Evolutionary conservation across 2,888 invertebrate species (phyloP).

Genomic region (Pollenia angustigena): DNA sequence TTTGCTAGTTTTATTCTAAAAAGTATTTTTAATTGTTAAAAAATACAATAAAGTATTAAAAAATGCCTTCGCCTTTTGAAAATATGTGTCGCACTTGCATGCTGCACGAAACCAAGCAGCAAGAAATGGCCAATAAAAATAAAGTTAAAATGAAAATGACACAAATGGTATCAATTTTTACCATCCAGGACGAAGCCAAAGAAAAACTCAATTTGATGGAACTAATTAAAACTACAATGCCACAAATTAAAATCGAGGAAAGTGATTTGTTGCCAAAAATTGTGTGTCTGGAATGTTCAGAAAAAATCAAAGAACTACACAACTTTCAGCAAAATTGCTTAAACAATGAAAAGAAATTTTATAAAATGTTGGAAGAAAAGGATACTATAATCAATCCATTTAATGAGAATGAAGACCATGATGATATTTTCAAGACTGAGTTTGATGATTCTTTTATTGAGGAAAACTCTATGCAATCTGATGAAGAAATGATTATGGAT

Average conservation of each 20-base stretch:
- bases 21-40: neutral
- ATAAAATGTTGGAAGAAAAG: constrained; percentile 58
- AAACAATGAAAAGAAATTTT: constrained; percentile 54
- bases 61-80: constrained; percentile 47
- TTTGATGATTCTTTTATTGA: constrained; percentile 52
- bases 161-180: constrained; percentile 60
- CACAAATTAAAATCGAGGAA: constrained; percentile 57
- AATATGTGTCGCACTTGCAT: constrained; percentile 61
- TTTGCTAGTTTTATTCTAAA: constrained; percentile 23
- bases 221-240: constrained; percentile 51
- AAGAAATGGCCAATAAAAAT: constrained; percentile 34
- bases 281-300: constrained; percentile 55
- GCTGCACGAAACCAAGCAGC: constrained; percentile 40
- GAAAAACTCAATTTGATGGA: constrained; percentile 49
- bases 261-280: constrained; percentile 62
- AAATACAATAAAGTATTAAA: neutral
- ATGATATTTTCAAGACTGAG: constrained; percentile 61
- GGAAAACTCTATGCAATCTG: constrained; percentile 46
- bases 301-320: constrained; percentile 63
- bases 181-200: constrained; percentile 45
- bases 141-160: constrained; percentile 46
- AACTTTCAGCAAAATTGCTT: constrained; percentile 63
- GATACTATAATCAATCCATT: constrained; percentile 5
- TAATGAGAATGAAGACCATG: constrained; percentile 24
- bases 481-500: constrained; percentile 54